A percentile compares a stretch with the other conserved stretches of the same genome.
Conservation (phyloP, 1,140 invertebrate genomes). For the Zaprionus capensis region DNA sequence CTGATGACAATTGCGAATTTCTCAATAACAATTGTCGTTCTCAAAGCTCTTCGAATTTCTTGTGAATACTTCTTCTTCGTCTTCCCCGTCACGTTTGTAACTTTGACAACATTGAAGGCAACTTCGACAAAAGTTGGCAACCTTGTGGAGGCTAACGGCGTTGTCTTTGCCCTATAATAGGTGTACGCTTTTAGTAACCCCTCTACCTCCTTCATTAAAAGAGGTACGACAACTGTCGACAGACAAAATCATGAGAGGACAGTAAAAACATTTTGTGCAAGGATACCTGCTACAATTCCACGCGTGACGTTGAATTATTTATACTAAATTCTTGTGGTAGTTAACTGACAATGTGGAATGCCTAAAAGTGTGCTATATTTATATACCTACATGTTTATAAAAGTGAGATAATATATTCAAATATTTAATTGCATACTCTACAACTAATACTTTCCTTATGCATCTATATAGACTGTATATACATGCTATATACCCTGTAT, state of each 20-base stretch:
- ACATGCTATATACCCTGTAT: no score
- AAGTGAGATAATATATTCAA: no score
- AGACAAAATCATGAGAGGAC: not conserved
- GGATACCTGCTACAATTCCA: not conserved
- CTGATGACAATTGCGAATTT: constrained; percentile 2
- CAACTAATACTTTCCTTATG: no score
- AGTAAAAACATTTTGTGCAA: not conserved
- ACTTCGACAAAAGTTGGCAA: not conserved
- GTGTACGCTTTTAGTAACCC: constrained; percentile 2
- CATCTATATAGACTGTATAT: no score
- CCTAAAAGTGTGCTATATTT: no score
- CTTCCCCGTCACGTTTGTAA: not conserved
- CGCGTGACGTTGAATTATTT: not conserved
- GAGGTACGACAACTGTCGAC: not conserved
- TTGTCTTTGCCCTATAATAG: not conserved
- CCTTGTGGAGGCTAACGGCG: not conserved
- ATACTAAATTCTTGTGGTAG: not conserved
- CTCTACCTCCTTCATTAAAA: not conserved
- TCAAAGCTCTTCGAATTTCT: constrained; percentile 7
- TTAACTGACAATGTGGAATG: no score
- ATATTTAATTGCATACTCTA: no score
- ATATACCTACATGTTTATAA: no score
- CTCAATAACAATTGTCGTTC: not conserved
- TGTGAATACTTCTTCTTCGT: not conserved
- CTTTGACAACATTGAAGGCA: not conserved